Conservation (phyloP, 2,113 vertebrate species). For the Hemibagrus wyckioides region DNA sequence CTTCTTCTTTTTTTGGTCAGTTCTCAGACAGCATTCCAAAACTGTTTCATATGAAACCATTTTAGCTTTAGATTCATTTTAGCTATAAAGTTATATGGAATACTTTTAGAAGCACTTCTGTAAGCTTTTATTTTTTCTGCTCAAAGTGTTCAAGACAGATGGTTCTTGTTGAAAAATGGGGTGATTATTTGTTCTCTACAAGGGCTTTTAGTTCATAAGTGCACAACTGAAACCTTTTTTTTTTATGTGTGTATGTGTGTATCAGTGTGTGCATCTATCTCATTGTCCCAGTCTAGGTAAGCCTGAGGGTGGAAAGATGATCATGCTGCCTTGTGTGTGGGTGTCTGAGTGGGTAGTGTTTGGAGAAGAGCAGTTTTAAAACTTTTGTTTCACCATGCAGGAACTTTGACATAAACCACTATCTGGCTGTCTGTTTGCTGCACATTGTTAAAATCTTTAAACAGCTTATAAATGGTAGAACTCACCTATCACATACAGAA, state of each 20-base stretch:
- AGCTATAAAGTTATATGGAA: not conserved
- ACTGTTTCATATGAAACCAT: not conserved
- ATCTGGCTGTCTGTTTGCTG: not conserved
- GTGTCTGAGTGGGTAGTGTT: slow-evolving; percentile 45
- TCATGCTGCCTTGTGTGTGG: slow-evolving; percentile 41
- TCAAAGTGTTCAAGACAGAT: slow-evolving; percentile 26
- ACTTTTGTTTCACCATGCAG: slow-evolving; percentile 21
- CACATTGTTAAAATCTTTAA: not conserved
- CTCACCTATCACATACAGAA: not conserved
- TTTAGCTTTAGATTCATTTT: not conserved
- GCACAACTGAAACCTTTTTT: not conserved
- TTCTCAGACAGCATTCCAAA: not conserved
- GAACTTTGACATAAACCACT: slow-evolving; percentile 9
- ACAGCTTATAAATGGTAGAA: not conserved
- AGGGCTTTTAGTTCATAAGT: slow-evolving; percentile 38
- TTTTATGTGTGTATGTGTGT: not conserved
- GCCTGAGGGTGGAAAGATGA: slow-evolving; percentile 40
- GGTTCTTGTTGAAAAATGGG: slow-evolving; percentile 29
- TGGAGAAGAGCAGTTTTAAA: slow-evolving; percentile 7
- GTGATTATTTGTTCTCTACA: slow-evolving; percentile 38
- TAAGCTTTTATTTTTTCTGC: slow-evolving; percentile 14
- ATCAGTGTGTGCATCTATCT: not conserved
- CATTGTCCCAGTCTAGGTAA: slow-evolving; percentile 29
- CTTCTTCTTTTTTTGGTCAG: not conserved
- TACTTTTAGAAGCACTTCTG: slow-evolving; percentile 12